Evolutionary conservation across 2,113 vertebrate species (phyloP).

Genomic region (Clarias magur): DNA sequence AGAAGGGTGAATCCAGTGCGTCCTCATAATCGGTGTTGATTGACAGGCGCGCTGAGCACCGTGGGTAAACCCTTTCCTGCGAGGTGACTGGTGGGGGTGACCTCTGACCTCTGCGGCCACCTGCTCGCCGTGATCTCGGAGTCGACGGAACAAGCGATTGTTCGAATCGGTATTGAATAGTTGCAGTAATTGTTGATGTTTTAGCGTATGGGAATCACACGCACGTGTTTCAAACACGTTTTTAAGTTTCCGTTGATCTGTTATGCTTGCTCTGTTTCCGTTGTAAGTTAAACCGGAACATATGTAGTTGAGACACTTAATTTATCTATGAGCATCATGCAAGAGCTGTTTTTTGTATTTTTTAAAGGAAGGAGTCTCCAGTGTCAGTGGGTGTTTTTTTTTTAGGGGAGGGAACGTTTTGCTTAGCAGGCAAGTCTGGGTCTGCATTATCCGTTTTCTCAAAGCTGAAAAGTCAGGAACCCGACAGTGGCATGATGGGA

Average conservation of each 20-base stretch:
- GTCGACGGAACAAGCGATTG: background rate
- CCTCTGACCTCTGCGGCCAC: conserved; percentile 68
- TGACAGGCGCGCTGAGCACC: conserved; percentile 67
- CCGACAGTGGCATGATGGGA: no score
- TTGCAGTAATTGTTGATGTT: background rate
- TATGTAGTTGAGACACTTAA: no score
- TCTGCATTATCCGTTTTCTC: background rate
- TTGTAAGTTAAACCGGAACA: no score
- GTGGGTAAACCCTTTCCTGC: conserved; percentile 57
- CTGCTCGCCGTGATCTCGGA: conserved; percentile 63
- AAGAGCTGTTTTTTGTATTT: no score
- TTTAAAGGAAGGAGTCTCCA: background rate
- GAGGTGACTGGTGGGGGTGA: conserved; percentile 64
- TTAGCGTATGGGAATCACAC: background rate
- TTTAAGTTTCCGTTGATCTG: no score
- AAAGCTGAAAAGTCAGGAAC: no score
- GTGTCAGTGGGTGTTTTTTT: background rate
- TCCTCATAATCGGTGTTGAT: conserved; percentile 68
- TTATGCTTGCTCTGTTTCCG: no score
- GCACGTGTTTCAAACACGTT: no score
- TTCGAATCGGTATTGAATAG: background rate
- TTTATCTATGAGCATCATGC: no score
- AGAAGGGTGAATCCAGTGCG: conserved; percentile 30
- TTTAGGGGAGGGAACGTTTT: background rate
- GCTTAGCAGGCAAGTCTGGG: background rate